phyloP scores from a whole-genome alignment of 2,888 invertebrate species.

The Lithophane semibrunnea region DNA sequence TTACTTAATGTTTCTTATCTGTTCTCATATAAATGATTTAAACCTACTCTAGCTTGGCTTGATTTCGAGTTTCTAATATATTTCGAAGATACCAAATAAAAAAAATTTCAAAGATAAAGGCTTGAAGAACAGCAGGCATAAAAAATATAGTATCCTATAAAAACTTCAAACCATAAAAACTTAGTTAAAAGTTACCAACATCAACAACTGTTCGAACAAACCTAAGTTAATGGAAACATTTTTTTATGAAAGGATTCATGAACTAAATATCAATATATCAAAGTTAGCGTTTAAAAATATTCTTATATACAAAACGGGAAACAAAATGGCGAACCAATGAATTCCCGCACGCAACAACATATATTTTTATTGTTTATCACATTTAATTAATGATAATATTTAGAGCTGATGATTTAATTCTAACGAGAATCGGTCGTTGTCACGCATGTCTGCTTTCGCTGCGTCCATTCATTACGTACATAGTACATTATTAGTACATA shows the following conservation, averaged over 20 bases:
- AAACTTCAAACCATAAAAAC: conserved; percentile 60
- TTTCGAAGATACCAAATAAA: conserved; percentile 28
- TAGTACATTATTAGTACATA: conserved; percentile 2
- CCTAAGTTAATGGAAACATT: conserved; percentile 41
- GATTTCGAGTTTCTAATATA: conserved; percentile 1
- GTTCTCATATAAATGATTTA: too few relatives aligned
- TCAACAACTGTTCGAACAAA: conserved; percentile 52
- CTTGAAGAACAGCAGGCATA: conserved; percentile 46
- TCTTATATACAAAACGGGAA: conserved; percentile 32
- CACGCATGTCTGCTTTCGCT: conserved; percentile 74
- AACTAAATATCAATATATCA: conserved; percentile 47
- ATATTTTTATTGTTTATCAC: conserved; percentile 64
- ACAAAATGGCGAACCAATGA: conserved; percentile 50
- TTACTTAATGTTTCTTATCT: too few relatives aligned
- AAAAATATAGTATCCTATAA: conserved; percentile 54
- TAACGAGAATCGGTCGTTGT: conserved; percentile 64
- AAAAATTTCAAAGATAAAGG: conserved; percentile 46
- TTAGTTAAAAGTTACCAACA: conserved; percentile 48
- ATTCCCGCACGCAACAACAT: conserved; percentile 61
- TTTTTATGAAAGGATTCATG: conserved; percentile 43
- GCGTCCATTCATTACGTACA: conserved; percentile 8
- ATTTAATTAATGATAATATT: conserved; percentile 74
- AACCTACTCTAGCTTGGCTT: too few relatives aligned
- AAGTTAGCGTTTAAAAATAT: conserved; percentile 32
- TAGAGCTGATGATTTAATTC: conserved; percentile 69